These are phyloP conservation scores for Drosophila cardini DNA, from an alignment of 1,140 invertebrate genomes.

Conservation along the genomic window DNA sequence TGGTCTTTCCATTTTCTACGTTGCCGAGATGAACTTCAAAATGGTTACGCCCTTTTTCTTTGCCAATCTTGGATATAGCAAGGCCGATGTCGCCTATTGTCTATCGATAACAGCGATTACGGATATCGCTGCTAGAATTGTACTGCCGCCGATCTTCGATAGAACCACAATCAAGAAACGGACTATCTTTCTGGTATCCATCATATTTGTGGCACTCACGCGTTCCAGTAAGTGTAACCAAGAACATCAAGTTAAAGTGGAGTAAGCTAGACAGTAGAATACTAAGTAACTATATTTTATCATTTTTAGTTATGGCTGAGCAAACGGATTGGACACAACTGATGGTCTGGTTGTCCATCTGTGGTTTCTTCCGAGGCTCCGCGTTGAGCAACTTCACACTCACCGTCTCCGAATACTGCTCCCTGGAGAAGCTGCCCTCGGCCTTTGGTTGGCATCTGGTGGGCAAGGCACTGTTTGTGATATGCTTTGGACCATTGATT, in stretches of 20 bases:
- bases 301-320: constrained; percentile 87
- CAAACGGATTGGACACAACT: constrained; percentile 88
- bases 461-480: constrained; percentile 89
- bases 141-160: constrained; percentile 90
- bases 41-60: constrained; percentile 91
- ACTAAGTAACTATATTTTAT: background rate
- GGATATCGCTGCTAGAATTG: constrained; percentile 89
- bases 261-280: no score
- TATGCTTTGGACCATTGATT: constrained; percentile 89
- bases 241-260: no score
- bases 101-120: constrained; percentile 90
- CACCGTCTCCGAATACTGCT: constrained; percentile 90
- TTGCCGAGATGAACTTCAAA: constrained; percentile 90
- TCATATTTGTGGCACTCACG: constrained; percentile 88
- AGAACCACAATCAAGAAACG: constrained; percentile 88
- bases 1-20: constrained; percentile 89
- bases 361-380: constrained; percentile 90
- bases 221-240: constrained; percentile 88
- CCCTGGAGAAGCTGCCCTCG: constrained; percentile 89
- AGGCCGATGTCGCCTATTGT: constrained; percentile 88
- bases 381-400: constrained; percentile 91
- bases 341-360: constrained; percentile 88
- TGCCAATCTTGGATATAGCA: constrained; percentile 87
- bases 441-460: constrained; percentile 92
- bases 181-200: constrained; percentile 88